Evolutionary conservation across 1,140 invertebrate species (phyloP), one percentile per base, ranked within the genome.

Genomic region (Scaptomyza graminum): DNA sequence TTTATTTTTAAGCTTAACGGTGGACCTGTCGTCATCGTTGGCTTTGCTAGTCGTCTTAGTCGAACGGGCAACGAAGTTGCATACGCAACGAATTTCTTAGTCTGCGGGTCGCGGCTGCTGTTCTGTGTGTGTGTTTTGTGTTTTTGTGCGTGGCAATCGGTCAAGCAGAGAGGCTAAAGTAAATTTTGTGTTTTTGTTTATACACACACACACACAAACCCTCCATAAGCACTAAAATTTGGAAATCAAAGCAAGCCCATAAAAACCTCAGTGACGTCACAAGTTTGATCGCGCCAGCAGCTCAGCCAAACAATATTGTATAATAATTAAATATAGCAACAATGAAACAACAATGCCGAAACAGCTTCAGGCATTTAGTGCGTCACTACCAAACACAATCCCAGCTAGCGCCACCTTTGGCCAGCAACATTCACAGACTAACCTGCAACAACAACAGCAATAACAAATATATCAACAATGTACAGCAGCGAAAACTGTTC

Each of bases 181-280:
- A 59, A 22, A 60, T 55, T 63, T 68, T 69, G 65, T 69, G 66
- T 70, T 74, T 68, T 74, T 70, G 66, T 74, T 63, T 74, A 57
- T 63, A 62, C 37, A 57, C 49, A 52, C 41, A 13, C 16, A 13
- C 50, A 8, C 37, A 31, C 41, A 11, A 37, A 28, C 59, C 13
- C 37, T 11, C 25, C 47, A n/a, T 15, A 37, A 11, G 46, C 51
- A 43, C 63, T 25, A 11, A 11, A 25, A 49, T 31, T 12, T n/a
- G 12, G 12, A 44, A 44, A 54, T 18, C 6, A 16, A 34, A 41
- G 41, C 51, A 44, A 47, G 3, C 39, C 13, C 13, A 43, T 34
- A 25, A 2, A 39, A 11, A 39, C 37, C 39, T 34, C 25, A 55
- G 54, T 69, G 60, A 75, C 72, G 61, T 69, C 66, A 72, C 16